Evolutionary conservation across 92 coral and sea anemone species (phyloP), one percentile per base, ranked within the genome.

Genomic region (Virgularia gustaviana): DNA sequence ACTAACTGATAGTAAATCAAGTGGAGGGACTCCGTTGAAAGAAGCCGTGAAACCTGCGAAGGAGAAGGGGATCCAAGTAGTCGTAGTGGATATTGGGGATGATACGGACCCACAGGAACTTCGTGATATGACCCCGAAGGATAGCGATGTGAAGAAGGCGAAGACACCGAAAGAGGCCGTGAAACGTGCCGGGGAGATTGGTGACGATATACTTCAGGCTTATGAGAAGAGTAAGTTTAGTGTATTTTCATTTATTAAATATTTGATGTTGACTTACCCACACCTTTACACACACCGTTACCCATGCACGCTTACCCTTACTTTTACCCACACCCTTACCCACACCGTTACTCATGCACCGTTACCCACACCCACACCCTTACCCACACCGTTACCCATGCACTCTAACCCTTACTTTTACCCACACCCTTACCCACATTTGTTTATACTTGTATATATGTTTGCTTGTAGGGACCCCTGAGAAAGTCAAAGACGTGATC

Each of bases 1-100:
- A 1, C 66, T 91, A 38, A 79, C 91, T 13, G 98, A 89, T 81
- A 80, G 79, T 57, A 75, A 51, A 39, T 82, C 91, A 9, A 38
- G 85, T 0, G 85, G 85, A 27, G 45, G 74, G 62, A 39, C 78
- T 3, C 34, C 81, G 11, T 52, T 87, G 6, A 52, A 71, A 20
- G 78, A 81, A 42, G 82, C 81, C 20, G 61, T 76, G 9, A 66
- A 74, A 66, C 79, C 83, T 10, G 65, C 88, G 38, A 83, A 78
- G 8, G 84, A 75, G 16, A 18, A 77, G 4, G 95, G 96, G 12
- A 73, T 71, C 20, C 78, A 64, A 27, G 65, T 77, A 12, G 88
- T 65, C 56, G 90, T 89, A 29, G 72, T 91, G 31, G 78, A 75
- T 36, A 86, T 88, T 18, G 87, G 89, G 5, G 72, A 28, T 18